These are phyloP conservation scores for Monochamus saltuarius DNA, from an alignment of 1,140 invertebrate genomes.

Conservation along the genomic window DNA sequence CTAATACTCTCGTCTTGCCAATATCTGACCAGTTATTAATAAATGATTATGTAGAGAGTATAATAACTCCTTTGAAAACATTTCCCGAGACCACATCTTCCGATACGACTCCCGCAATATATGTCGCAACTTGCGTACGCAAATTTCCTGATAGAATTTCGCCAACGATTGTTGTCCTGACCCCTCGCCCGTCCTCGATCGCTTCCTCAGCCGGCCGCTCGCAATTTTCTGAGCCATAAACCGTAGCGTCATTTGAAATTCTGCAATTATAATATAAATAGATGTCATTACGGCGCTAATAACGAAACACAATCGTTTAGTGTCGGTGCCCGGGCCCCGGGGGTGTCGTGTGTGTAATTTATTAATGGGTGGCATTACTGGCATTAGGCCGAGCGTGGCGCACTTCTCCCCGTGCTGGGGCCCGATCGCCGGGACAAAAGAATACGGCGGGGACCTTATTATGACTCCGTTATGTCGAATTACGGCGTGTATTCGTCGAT, in stretches of 20 bases:
- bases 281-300: constrained; percentile 50
- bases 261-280: constrained; percentile 53
- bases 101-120: too few species aligned
- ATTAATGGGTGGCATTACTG: constrained; percentile 51
- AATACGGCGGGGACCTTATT: constrained; percentile 34
- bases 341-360: constrained; percentile 52
- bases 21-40: too few species aligned
- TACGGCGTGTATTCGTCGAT: constrained; percentile 6
- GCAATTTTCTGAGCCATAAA: constrained; percentile 43
- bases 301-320: constrained; percentile 50
- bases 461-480: constrained; percentile 23
- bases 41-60: too few species aligned
- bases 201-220: not conserved
- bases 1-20: too few species aligned
- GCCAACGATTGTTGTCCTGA: too few species aligned
- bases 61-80: too few species aligned
- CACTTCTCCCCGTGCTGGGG: constrained; percentile 42
- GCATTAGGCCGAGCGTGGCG: constrained; percentile 39
- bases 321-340: constrained; percentile 40
- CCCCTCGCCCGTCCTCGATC: too few species aligned
- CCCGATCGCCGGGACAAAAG: constrained; percentile 38
- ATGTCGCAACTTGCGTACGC: too few species aligned
- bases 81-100: too few species aligned
- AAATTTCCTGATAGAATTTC: too few species aligned
- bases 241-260: constrained; percentile 46